Conservation (phyloP, 1,140 invertebrate species). For the Nymphalis io region DNA sequence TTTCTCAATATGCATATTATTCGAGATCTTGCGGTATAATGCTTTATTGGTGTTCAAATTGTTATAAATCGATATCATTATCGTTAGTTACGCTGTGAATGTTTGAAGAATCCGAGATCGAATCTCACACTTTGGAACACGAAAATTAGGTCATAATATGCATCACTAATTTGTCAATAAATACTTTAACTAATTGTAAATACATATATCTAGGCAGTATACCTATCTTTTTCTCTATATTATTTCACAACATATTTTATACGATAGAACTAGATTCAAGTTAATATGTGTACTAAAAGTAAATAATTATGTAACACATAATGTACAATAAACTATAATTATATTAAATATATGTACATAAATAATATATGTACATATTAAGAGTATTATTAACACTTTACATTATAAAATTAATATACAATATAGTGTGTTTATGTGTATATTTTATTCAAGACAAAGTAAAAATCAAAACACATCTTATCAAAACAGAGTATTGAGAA, state of each 20-base stretch:
- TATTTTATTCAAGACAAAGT: too few species aligned
- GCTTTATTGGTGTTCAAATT: constrained; percentile 42
- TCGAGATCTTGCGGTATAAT: constrained; percentile 35
- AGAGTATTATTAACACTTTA: too few species aligned
- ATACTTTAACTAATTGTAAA: not conserved
- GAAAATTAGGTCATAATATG: constrained; percentile 16
- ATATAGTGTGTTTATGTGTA: too few species aligned
- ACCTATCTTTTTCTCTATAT: not conserved
- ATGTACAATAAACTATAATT: too few species aligned
- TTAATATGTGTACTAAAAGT: too few species aligned
- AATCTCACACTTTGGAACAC: constrained; percentile 25
- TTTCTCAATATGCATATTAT: constrained; percentile 59
- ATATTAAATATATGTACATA: too few species aligned
- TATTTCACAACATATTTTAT: not conserved
- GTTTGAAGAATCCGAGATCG: constrained; percentile 29
- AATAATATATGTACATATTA: too few species aligned
- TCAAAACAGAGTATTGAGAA: too few species aligned
- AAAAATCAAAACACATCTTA: too few species aligned
- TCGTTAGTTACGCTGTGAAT: constrained; percentile 25
- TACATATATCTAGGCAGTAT: not conserved
- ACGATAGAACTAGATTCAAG: not conserved
- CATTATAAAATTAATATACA: too few species aligned
- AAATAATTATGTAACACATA: too few species aligned
- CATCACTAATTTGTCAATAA: constrained; percentile 10
- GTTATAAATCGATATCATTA: constrained; percentile 40